phyloP scores from a whole-genome alignment of 2,113 vertebrate species.

The Oostethus manadensis region DNA sequence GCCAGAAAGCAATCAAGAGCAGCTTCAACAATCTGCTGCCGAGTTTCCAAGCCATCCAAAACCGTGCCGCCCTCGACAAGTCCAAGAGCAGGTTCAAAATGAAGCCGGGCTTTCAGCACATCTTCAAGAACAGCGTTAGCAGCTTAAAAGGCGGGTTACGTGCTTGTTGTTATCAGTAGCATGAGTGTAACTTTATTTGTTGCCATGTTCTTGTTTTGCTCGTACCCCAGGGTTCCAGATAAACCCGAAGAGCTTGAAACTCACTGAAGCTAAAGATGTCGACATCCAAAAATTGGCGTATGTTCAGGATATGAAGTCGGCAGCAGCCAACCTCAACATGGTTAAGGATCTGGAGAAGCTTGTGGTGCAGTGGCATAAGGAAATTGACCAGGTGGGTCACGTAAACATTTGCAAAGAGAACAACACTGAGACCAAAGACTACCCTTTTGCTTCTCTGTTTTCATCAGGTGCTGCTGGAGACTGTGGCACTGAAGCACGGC shows the following conservation, averaged over 20 bases:
- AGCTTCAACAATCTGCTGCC: conserved; percentile 68
- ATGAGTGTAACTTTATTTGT: background rate
- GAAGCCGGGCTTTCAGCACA: conserved; percentile 70
- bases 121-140: conserved; percentile 65
- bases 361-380: conserved; percentile 77
- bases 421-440: background rate
- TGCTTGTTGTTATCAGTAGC: background rate
- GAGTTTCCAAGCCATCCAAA: conserved; percentile 67
- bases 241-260: conserved; percentile 70
- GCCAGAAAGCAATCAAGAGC: conserved; percentile 66
- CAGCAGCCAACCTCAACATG: conserved; percentile 66
- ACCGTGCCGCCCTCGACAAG: conserved; percentile 75
- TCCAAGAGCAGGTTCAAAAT: conserved; percentile 65
- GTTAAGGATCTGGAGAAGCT: conserved; percentile 75
- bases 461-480: conserved; percentile 75
- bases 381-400: conserved; percentile 75
- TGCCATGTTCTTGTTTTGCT: background rate
- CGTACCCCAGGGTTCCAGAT: conserved; percentile 62
- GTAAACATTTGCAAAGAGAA: background rate
- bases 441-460: background rate
- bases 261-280: conserved; percentile 64
- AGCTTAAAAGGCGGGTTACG: conserved; percentile 74
- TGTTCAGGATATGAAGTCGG: conserved; percentile 69
- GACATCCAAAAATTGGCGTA: conserved; percentile 71
- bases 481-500: conserved; percentile 73